Base-by-base conservation (phyloP, 2,888 invertebrate species). In the Tromatobia lineatoria region DNA sequence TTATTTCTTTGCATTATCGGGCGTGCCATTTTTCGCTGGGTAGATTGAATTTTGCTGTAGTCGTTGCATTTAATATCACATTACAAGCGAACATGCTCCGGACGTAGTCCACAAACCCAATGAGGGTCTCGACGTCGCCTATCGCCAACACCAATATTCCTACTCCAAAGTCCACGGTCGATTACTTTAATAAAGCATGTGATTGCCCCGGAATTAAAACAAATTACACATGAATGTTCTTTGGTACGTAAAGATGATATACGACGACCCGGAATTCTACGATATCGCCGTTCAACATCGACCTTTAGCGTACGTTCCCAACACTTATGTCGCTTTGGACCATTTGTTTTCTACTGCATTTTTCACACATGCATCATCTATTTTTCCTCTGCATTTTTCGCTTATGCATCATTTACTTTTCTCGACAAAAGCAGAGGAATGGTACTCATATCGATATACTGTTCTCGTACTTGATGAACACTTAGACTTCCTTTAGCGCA, bases 111-210 rank as follows among this genome's bases (percentile, higher is more conserved):
- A 18, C 10, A 10, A 10, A 38, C 61, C 34, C 15, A 66, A 66
- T 18, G 71, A 54, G 23, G 3, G 52, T 23, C n/a, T 11, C 25
- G 23, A 13, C 71, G 23, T n/a, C 23, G 18, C 42, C 23, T 42
- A 71, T 71, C 7, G 25, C 45, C 45, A 38, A 42, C 59, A 73
- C 57, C 18, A 54, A 86, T 78, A 85, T 82, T 86, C 80, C 73
- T 4, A 78, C 80, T 88, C 85, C 89, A 90, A 89, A 90, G 90
- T 90, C 88, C 89, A 79, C 82, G 74, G 59, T 38, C 59, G 90
- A 90, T 90, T 89, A 85, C 81, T 88, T 89, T 89, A 89, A 90
- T 90, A 90, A 89, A 88, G 85, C 87, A 86, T 88, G 83, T 85
- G 88, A 90, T 90, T 90, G 87, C 80, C 66, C 50, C 70, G 82